These are phyloP conservation scores for Scaptomyza pallida DNA, from an alignment of 1,140 invertebrate genomes.

Conservation along the genomic window DNA sequence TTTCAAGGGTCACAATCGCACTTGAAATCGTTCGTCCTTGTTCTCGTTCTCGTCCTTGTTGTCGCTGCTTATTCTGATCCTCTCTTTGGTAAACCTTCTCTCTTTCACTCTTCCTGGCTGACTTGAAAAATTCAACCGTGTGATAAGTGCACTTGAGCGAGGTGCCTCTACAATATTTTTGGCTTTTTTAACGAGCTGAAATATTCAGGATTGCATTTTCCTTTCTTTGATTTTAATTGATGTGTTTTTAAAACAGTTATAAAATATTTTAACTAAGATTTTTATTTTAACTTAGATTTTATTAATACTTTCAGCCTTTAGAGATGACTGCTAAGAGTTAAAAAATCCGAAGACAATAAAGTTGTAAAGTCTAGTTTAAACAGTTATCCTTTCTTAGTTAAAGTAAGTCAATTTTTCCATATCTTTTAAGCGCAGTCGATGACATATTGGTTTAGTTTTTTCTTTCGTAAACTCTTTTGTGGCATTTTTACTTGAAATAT, in stretches of 20 bases:
- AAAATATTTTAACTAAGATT: too few relatives aligned
- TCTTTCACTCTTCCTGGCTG: background rate
- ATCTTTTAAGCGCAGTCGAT: too few relatives aligned
- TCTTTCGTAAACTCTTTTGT: background rate
- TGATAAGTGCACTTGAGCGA: conserved; percentile 26
- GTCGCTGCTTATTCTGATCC: background rate
- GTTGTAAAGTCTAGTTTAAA: too few relatives aligned
- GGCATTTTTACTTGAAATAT: background rate
- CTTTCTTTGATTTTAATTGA: background rate
- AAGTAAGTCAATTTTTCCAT: too few relatives aligned
- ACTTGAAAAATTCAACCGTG: conserved; percentile 18
- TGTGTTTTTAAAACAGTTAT: background rate
- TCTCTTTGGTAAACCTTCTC: background rate
- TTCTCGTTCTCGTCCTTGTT: background rate
- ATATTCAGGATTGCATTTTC: background rate
- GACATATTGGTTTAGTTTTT: background rate
- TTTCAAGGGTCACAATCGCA: conserved; percentile 71
- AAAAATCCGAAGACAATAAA: too few relatives aligned
- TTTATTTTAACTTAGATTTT: too few relatives aligned
- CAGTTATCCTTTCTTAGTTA: too few relatives aligned
- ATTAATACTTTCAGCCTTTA: too few relatives aligned
- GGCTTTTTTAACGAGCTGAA: background rate
- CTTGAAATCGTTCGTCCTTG: conserved; percentile 28
- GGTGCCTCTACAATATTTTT: background rate
- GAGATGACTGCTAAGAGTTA: too few relatives aligned